Conservation (phyloP, 2,113 vertebrate species). For the Poeciliopsis prolifica region DNA sequence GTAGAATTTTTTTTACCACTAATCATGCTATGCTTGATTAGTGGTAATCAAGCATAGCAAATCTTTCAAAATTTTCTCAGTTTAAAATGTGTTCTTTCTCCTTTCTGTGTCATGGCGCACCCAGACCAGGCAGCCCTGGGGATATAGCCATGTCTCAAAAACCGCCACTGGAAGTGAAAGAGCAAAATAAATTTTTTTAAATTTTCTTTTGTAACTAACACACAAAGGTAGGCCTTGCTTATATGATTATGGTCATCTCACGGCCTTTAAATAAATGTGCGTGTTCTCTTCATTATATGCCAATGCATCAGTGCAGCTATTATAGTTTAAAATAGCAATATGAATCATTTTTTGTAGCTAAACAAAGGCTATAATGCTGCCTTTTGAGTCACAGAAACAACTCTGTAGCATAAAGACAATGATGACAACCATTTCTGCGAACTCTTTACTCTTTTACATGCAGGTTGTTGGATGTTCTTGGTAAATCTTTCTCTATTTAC, state of each 20-base stretch:
- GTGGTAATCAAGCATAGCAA: no score
- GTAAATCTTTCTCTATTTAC: slow-evolving; percentile 74
- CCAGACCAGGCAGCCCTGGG: not conserved
- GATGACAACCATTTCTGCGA: slow-evolving; percentile 69
- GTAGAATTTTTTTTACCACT: not conserved
- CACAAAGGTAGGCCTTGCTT: slow-evolving; percentile 64
- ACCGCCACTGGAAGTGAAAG: not conserved
- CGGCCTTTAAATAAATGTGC: slow-evolving; percentile 64
- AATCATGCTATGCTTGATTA: not conserved
- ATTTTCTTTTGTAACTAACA: slow-evolving; percentile 53
- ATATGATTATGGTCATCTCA: slow-evolving; percentile 55
- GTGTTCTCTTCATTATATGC: slow-evolving; percentile 55
- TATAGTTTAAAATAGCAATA: slow-evolving; percentile 83
- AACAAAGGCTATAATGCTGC: slow-evolving; percentile 76
- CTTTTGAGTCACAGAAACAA: slow-evolving; percentile 74
- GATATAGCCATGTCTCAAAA: not conserved
- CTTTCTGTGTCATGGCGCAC: not conserved
- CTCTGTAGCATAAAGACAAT: slow-evolving; percentile 81
- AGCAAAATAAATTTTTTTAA: not conserved
- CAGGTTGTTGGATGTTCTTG: slow-evolving; percentile 71
- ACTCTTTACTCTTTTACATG: slow-evolving; percentile 61
- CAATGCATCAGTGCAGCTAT: slow-evolving; percentile 74
- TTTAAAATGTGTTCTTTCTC: not conserved
- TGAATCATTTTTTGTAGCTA: slow-evolving; percentile 77
- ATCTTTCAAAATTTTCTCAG: not conserved